A percentile compares a stretch with the other conserved stretches of the same genome.
Evolutionary conservation across 1,140 invertebrate species (phyloP).

Genomic region (Drosophila mojavensis): DNA sequence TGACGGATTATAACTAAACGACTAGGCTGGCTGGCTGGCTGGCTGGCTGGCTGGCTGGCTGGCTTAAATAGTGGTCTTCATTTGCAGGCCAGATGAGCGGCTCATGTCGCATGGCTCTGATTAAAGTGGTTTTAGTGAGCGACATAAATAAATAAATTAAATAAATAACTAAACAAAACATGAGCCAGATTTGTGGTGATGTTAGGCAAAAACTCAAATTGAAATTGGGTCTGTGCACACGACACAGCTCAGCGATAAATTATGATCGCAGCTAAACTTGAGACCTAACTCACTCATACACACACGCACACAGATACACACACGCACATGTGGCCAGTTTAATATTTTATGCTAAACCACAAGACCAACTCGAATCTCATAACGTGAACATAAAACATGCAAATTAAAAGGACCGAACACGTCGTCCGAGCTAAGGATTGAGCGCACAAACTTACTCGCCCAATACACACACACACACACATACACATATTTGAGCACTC

Average conservation of each 20-base stretch:
- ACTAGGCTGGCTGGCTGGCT: constrained; percentile 25
- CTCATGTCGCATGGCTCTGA: constrained; percentile 47
- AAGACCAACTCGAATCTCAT: constrained; percentile 78
- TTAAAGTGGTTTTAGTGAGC: constrained; percentile 72
- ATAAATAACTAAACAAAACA: constrained; percentile 56
- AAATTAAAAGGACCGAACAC: constrained; percentile 82
- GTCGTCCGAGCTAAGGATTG: constrained; percentile 57
- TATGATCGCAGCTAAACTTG: constrained; percentile 73
- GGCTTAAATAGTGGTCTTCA: constrained; percentile 54
- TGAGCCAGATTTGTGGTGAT: constrained; percentile 50
- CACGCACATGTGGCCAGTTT: constrained; percentile 66
- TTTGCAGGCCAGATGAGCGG: constrained; percentile 59
- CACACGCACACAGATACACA: constrained; percentile 3
- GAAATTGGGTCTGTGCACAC: constrained; percentile 52
- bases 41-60: constrained; percentile 23
- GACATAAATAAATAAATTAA: constrained; percentile 77
- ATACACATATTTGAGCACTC: constrained; percentile 3
- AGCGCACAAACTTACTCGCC: constrained; percentile 10
- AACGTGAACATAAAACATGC: constrained; percentile 82
- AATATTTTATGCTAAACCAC: constrained; percentile 80
- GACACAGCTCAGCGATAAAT: constrained; percentile 62
- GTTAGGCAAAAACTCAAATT: constrained; percentile 65
- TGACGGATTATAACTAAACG: constrained; percentile 70
- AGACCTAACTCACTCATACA: background rate
- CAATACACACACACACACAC: constrained; percentile 20